Evolutionary conservation across 2,888 invertebrate genomes (phyloP).

Genomic region (Hydriomena furcata): DNA sequence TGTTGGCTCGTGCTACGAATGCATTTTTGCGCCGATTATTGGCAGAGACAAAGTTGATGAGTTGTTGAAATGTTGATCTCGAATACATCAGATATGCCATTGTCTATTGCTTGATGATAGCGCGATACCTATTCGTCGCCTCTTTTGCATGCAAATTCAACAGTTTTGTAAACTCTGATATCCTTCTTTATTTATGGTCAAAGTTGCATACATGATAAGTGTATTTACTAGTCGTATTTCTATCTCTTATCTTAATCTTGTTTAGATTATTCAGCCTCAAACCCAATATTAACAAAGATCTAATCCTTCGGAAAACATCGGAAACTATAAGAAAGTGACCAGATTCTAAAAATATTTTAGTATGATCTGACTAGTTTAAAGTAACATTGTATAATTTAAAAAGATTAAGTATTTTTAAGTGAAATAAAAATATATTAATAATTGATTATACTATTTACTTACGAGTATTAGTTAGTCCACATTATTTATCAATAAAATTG

Average conservation of each 20-base stretch:
- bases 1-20: constrained; percentile 14
- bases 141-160: constrained; percentile 28
- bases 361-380: constrained; percentile 13
- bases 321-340: constrained; percentile 57
- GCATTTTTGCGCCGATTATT: constrained; percentile 16
- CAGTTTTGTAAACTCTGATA: constrained; percentile 53
- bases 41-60: constrained; percentile 31
- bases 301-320: constrained; percentile 59
- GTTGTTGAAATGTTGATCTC: constrained; percentile 43
- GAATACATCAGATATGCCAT: constrained; percentile 30
- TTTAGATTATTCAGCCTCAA: constrained; percentile 56
- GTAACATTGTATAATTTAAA: too few species aligned
- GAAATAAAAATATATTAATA: too few species aligned
- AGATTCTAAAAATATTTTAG: constrained; percentile 39
- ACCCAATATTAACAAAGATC: constrained; percentile 58
- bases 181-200: constrained; percentile 58
- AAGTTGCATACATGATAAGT: constrained; percentile 50
- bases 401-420: too few species aligned
- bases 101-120: neutral
- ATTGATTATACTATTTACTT: too few species aligned
- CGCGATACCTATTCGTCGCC: neutral
- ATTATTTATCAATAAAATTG: neutral
- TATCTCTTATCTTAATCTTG: constrained; percentile 63
- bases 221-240: constrained; percentile 58
- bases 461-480: too few species aligned